These are phyloP conservation scores for Psilopsiagon aurifrons DNA, from an alignment of 2,113 vertebrate genomes.

Conservation along the genomic window DNA sequence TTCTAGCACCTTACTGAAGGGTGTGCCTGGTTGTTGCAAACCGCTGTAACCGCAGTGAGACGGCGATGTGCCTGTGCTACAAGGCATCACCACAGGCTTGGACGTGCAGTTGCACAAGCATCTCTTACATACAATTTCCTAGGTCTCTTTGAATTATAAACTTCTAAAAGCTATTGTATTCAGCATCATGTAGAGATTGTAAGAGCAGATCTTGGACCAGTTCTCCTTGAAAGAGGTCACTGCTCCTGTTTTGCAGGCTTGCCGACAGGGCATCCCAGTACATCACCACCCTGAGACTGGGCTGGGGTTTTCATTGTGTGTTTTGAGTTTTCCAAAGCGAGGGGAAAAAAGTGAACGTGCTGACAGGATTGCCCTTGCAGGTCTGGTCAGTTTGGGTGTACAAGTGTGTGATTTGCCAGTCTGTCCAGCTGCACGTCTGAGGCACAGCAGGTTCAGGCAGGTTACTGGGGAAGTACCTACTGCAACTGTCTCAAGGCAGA, in stretches of 20 bases:
- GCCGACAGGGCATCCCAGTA: not conserved
- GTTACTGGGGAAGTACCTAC: not conserved
- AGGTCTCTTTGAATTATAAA: not conserved
- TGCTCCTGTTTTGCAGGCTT: not conserved
- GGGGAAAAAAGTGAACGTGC: not conserved
- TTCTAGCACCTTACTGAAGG: not conserved
- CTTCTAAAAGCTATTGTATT: not conserved
- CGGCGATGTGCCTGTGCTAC: rapidly evolving
- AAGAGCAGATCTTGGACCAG: not conserved
- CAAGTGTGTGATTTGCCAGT: not conserved
- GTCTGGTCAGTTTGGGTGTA: not conserved
- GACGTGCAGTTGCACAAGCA: rapidly evolving
- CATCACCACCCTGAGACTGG: not conserved
- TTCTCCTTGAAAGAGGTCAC: not conserved
- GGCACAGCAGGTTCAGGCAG: rapidly evolving
- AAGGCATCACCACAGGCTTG: not conserved
- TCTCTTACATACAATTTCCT: too few species aligned
- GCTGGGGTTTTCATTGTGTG: not conserved
- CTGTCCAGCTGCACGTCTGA: rapidly evolving
- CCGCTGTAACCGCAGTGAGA: rapidly evolving
- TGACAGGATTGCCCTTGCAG: not conserved
- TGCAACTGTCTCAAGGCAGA: not conserved
- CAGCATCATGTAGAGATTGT: too few species aligned
- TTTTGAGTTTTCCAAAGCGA: not conserved
- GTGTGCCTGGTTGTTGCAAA: rapidly evolving